phyloP scores from a whole-genome alignment of 2,888 invertebrate genomes.

The Conus canariensis region DNA sequence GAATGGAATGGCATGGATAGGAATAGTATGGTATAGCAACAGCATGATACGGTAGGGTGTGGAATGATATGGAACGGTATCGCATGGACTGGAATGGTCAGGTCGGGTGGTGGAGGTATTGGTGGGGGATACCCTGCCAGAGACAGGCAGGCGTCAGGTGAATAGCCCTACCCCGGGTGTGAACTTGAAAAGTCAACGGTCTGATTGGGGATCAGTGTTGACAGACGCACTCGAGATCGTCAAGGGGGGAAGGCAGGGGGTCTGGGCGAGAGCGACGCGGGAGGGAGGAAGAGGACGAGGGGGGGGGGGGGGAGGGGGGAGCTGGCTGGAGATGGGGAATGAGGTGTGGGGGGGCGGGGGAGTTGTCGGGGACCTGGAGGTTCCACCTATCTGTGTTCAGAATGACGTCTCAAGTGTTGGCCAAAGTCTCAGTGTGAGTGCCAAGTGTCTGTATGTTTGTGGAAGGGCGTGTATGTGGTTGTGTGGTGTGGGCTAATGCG shows the following conservation, averaged over 20 bases:
- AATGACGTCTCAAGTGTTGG: background rate
- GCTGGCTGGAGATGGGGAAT: no score
- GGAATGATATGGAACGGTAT: background rate
- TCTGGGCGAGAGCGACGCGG: no score
- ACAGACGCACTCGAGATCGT: background rate
- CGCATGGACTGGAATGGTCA: background rate
- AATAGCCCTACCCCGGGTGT: background rate
- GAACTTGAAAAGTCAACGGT: conserved; percentile 12
- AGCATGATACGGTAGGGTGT: background rate
- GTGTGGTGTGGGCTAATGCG: no score
- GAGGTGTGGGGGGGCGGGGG: no score
- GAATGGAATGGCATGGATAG: background rate
- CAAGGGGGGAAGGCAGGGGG: no score
- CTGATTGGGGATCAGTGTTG: background rate
- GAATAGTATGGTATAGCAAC: conserved; percentile 6
- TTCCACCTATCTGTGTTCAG: background rate
- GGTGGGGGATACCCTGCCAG: background rate
- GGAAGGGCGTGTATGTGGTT: no score
- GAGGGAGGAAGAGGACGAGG: no score
- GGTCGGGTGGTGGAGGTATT: background rate
- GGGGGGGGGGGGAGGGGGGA: no score
- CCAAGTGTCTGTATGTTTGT: no score
- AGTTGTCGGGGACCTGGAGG: no score
- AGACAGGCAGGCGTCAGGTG: background rate
- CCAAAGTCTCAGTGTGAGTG: background rate